A percentile compares a stretch with the other conserved stretches of the same genome.
Conservation (phyloP, 2,797 vertebrate species). For the Hylomyscus alleni region DNA sequence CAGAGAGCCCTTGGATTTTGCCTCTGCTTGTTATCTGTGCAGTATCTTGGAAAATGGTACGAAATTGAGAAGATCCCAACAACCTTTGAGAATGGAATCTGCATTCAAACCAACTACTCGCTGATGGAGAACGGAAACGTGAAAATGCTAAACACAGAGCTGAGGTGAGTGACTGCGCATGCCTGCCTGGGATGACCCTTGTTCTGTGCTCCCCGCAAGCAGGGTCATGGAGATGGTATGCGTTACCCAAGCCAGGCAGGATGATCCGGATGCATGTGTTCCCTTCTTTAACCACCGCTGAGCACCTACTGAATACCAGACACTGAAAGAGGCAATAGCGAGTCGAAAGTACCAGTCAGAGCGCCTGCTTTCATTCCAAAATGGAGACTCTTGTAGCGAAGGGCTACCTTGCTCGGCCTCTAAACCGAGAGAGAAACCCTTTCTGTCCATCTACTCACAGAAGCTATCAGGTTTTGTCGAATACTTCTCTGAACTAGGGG, state of each 20-base stretch:
- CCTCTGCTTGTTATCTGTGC: constrained; percentile 68
- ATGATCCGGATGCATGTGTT: background rate
- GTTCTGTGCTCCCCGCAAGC: background rate
- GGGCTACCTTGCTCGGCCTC: constrained; percentile 9
- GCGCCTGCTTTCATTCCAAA: background rate
- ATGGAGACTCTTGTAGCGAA: background rate
- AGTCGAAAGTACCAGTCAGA: background rate
- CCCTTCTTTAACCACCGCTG: background rate
- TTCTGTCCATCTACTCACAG: background rate
- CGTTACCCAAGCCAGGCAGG: background rate
- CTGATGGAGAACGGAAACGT: constrained; percentile 91
- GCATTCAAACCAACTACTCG: constrained; percentile 94
- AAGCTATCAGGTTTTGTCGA: background rate
- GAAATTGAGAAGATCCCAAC: constrained; percentile 95
- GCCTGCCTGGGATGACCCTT: constrained; percentile 16
- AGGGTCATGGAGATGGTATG: background rate
- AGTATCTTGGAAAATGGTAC: constrained; percentile 97
- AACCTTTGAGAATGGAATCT: constrained; percentile 94
- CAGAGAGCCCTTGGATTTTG: constrained; percentile 43
- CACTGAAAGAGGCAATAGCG: background rate
- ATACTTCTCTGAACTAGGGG: background rate
- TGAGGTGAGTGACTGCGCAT: constrained; percentile 90
- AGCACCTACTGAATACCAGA: background rate
- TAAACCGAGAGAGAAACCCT: background rate
- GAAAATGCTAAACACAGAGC: constrained; percentile 93